A percentile compares a stretch with the other conserved stretches of the same genome.
Conservation (phyloP, 2,113 vertebrate species). For the Excalfactoria chinensis region DNA sequence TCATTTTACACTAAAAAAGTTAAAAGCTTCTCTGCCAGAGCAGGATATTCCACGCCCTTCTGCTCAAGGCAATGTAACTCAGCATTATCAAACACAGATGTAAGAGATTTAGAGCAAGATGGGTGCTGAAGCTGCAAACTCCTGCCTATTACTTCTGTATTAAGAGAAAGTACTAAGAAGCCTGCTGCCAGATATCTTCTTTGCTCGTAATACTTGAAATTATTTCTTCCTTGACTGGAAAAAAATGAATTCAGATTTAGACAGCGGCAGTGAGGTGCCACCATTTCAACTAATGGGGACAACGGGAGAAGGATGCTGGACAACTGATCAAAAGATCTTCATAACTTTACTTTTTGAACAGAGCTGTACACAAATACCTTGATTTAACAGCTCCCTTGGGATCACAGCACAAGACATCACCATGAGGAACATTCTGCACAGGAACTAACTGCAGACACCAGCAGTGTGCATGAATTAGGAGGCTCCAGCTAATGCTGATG, state of each 20-base stretch:
- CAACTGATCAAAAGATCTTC: not conserved
- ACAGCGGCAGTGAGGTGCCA: not conserved
- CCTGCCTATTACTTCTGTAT: not conserved
- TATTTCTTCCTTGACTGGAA: not conserved
- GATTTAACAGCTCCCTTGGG: not conserved
- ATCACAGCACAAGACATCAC: not conserved
- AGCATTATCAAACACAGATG: not conserved
- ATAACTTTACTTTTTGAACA: not conserved
- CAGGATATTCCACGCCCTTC: not conserved
- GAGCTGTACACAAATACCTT: not conserved
- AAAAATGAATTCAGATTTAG: not conserved
- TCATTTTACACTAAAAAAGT: not conserved
- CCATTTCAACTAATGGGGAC: not conserved
- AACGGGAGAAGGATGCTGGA: not conserved
- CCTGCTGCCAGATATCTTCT: not conserved
- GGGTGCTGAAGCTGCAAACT: not conserved
- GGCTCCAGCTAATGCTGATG: not conserved
- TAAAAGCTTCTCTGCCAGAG: not conserved
- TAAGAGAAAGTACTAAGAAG: not conserved
- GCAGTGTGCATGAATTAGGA: rapidly evolving
- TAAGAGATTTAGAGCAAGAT: not conserved
- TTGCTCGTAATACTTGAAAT: not conserved
- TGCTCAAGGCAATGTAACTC: not conserved
- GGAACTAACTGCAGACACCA: not conserved
- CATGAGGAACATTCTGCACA: not conserved